A percentile compares a stretch with the other conserved stretches of the same genome.
Conservation (phyloP, 1,140 invertebrate genomes). For the Drosophila simulans region DNA sequence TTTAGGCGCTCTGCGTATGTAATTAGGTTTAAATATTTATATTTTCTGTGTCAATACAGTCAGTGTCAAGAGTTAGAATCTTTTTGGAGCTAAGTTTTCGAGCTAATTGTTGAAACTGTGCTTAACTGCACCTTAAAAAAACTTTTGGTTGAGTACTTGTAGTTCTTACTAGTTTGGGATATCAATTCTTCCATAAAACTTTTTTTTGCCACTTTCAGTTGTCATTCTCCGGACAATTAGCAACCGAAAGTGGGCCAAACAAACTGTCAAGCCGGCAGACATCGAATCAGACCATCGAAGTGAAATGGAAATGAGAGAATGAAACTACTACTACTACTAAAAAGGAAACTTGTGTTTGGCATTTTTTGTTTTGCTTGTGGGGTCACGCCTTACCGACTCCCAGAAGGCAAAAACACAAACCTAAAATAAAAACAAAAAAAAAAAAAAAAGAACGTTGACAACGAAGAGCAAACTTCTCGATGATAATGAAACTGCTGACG, state of each 20-base stretch:
- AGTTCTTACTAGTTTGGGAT: slow-evolving; percentile 1
- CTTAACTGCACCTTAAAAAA: slow-evolving; percentile 9
- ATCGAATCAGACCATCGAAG: slow-evolving; percentile 42
- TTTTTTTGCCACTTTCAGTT: slow-evolving; percentile 20
- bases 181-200: slow-evolving; percentile 26
- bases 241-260: slow-evolving; percentile 47
- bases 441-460: slow-evolving; percentile 7
- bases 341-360: slow-evolving; percentile 51
- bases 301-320: slow-evolving; percentile 33
- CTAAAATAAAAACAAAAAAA: background rate
- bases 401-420: slow-evolving; percentile 1
- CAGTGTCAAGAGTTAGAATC: slow-evolving; percentile 20
- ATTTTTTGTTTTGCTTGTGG: slow-evolving; percentile 15
- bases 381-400: slow-evolving; percentile 15
- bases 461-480: slow-evolving; percentile 8
- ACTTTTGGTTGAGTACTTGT: slow-evolving; percentile 5
- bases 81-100: slow-evolving; percentile 18
- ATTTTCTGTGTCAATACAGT: slow-evolving; percentile 12
- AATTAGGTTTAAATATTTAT: slow-evolving; percentile 70
- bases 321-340: slow-evolving; percentile 27
- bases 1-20: slow-evolving; percentile 46
- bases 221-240: slow-evolving; percentile 35
- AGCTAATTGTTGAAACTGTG: slow-evolving; percentile 7
- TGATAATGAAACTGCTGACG: slow-evolving; percentile 29
- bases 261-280: slow-evolving; percentile 43